Evolutionary conservation across 2,888 invertebrate species (phyloP).

Genomic region (Neoitamus cyanurus): DNA sequence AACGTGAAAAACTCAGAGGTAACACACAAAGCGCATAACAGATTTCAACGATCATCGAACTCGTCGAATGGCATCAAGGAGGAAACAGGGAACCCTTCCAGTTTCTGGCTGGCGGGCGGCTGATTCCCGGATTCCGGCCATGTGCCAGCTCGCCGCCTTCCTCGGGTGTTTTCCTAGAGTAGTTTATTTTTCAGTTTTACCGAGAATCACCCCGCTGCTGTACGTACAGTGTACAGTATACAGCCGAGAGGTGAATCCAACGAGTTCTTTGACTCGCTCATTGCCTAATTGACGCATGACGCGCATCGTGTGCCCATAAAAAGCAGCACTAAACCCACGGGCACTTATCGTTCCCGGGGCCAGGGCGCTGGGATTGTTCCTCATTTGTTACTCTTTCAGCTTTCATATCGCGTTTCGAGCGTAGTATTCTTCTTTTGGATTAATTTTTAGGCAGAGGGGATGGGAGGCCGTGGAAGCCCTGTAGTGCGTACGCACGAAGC

Average conservation of each 20-base stretch:
- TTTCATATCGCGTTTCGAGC: background rate
- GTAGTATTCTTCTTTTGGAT: background rate
- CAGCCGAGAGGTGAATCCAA: background rate
- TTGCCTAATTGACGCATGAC: slow-evolving; percentile 5
- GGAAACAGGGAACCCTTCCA: background rate
- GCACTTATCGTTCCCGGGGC: background rate
- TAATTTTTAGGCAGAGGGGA: background rate
- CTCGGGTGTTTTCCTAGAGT: background rate
- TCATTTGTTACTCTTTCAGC: background rate
- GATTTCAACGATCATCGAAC: background rate
- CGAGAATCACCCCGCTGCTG: background rate
- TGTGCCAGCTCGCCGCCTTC: background rate
- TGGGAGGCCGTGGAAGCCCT: background rate
- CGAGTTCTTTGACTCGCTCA: background rate
- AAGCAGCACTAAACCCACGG: background rate
- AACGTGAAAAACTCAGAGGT: background rate
- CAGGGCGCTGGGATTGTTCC: background rate
- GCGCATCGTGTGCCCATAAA: background rate
- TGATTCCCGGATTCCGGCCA: background rate
- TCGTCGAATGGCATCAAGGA: background rate
- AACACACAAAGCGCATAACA: background rate
- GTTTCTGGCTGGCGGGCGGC: background rate
- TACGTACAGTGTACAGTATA: too few relatives aligned
- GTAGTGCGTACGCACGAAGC: background rate
- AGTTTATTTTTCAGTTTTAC: background rate